Conservation (phyloP, 2,888 invertebrate genomes). For the Yponomeuta evonymella region DNA sequence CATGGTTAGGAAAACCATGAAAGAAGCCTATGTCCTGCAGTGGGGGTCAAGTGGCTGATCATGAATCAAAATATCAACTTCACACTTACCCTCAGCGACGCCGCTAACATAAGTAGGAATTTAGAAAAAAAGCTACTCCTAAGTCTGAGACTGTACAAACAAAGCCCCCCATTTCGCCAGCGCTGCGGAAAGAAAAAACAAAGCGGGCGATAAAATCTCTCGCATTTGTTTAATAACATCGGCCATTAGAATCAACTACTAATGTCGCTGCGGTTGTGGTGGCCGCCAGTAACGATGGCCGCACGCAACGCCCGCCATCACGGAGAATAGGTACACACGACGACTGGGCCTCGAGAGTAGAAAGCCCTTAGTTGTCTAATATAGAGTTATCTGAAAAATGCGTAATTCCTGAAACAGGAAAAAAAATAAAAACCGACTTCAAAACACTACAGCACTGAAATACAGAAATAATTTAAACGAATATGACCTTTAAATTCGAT, state of each 20-base stretch:
- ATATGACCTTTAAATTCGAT: too few species aligned
- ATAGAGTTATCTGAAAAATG: too few species aligned
- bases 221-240: slow-evolving; percentile 68
- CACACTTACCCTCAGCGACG: background rate
- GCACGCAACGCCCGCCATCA: slow-evolving; percentile 7
- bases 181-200: slow-evolving; percentile 34
- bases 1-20: too few species aligned
- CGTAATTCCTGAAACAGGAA: too few species aligned
- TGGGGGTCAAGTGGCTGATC: too few species aligned
- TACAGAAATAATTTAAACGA: too few species aligned
- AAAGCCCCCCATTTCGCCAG: background rate
- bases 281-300: slow-evolving; percentile 28
- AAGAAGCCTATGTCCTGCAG: too few species aligned
- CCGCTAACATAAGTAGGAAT: background rate
- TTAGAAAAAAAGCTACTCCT: background rate
- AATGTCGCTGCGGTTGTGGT: slow-evolving; percentile 44
- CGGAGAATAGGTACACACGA: background rate
- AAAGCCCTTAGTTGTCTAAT: too few species aligned
- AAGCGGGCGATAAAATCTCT: slow-evolving; percentile 64
- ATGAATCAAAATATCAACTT: too few species aligned
- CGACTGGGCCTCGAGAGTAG: background rate
- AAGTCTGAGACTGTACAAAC: background rate
- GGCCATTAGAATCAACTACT: slow-evolving; percentile 61
- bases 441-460: too few species aligned
- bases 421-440: too few species aligned